phyloP scores from a whole-genome alignment of 1,140 invertebrate species.

The Anastatus disparis region DNA sequence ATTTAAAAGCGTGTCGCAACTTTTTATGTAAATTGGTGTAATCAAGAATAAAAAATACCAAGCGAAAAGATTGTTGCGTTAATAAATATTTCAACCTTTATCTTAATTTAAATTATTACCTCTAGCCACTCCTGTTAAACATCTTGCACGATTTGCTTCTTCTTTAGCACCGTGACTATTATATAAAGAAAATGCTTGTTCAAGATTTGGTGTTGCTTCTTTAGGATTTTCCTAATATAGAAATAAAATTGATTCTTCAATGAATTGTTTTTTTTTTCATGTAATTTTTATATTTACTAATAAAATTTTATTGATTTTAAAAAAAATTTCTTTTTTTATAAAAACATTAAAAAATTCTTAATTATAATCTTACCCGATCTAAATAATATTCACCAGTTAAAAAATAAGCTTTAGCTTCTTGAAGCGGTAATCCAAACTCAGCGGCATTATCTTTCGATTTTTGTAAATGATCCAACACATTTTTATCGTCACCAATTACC shows the following conservation, averaged over 20 bases:
- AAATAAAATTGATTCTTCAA: background rate
- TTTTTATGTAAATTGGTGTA: slow-evolving; percentile 39
- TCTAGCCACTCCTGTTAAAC: slow-evolving; percentile 50
- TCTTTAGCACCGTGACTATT: slow-evolving; percentile 29
- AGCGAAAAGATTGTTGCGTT: background rate
- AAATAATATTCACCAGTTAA: slow-evolving; percentile 51
- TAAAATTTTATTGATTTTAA: too few species aligned
- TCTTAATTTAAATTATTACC: slow-evolving; percentile 41
- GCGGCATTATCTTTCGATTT: slow-evolving; percentile 41
- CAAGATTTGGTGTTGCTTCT: slow-evolving; percentile 48
- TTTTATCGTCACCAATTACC: slow-evolving; percentile 40
- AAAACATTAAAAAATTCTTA: too few species aligned
- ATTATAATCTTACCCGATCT: slow-evolving; percentile 41
- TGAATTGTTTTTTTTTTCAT: background rate
- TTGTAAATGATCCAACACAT: slow-evolving; percentile 47
- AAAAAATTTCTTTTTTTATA: background rate
- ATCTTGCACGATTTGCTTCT: slow-evolving; percentile 49
- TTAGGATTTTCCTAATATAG: slow-evolving; percentile 30
- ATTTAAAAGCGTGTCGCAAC: slow-evolving; percentile 9
- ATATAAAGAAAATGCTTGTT: slow-evolving; percentile 46
- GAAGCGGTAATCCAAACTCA: slow-evolving; percentile 38
- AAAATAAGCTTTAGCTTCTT: slow-evolving; percentile 51
- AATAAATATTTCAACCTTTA: too few species aligned
- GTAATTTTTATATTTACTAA: too few species aligned
- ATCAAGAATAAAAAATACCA: slow-evolving; percentile 31